Conservation (phyloP, 1,140 invertebrate species). For the Berghia stephanieae region DNA sequence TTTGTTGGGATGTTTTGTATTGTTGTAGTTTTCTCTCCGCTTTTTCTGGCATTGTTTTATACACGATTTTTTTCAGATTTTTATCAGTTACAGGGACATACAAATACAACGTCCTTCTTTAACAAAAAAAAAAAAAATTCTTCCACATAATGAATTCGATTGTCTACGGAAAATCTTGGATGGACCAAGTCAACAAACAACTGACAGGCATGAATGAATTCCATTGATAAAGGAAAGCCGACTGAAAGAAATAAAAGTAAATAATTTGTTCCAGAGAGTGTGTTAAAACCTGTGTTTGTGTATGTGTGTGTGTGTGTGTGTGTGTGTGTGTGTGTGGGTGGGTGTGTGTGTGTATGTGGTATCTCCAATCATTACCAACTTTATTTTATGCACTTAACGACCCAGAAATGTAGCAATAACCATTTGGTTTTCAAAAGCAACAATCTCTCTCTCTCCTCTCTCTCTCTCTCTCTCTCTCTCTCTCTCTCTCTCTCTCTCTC, state of each 20-base stretch:
- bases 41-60: too few relatives aligned
- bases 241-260: background rate
- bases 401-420: background rate
- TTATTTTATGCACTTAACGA: background rate
- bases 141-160: too few relatives aligned
- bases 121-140: too few relatives aligned
- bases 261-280: background rate
- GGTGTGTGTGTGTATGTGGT: background rate
- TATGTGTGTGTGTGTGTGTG: background rate
- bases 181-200: too few relatives aligned
- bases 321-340: background rate
- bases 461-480: background rate
- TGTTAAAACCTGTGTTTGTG: constrained; percentile 8
- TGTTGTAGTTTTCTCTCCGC: too few relatives aligned
- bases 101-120: too few relatives aligned
- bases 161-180: too few relatives aligned
- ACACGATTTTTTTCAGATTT: too few relatives aligned
- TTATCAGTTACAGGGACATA: too few relatives aligned
- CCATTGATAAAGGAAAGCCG: background rate
- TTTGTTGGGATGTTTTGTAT: too few relatives aligned
- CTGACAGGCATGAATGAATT: background rate
- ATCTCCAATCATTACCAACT: background rate
- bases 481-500: constrained; percentile 12
- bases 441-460: background rate
- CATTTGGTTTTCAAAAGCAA: background rate